phyloP scores from a whole-genome alignment of 1,140 invertebrate genomes.

The Radopholus similis region DNA sequence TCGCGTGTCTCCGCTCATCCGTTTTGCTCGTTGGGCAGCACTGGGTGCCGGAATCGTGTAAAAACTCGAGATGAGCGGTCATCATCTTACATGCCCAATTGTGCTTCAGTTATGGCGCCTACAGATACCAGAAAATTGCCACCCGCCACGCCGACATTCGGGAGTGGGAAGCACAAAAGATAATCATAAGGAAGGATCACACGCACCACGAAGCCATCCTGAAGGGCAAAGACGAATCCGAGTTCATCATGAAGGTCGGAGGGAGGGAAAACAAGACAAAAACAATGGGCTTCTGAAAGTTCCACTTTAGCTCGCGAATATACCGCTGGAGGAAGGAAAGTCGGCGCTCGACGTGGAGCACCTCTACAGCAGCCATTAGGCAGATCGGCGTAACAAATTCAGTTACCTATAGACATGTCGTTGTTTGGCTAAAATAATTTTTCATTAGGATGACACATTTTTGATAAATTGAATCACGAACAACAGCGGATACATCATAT shows the following conservation, averaged over 20 bases:
- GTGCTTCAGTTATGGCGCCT: conserved; percentile 7
- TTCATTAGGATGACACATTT: too few relatives aligned
- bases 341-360: conserved; percentile 7
- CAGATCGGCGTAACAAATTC: too few relatives aligned
- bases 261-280: neutral
- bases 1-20: conserved; percentile 12
- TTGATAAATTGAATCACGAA: too few relatives aligned
- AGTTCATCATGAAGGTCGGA: conserved; percentile 15
- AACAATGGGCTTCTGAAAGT: neutral
- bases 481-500: too few relatives aligned
- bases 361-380: too few relatives aligned
- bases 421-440: too few relatives aligned
- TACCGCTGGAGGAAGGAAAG: conserved; percentile 4
- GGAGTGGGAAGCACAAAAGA: conserved; percentile 18
- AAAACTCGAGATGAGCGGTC: too few relatives aligned
- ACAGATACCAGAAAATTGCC: conserved; percentile 1
- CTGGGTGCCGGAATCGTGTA: conserved; percentile 15
- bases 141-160: conserved; percentile 10
- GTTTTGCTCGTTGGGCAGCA: conserved; percentile 19
- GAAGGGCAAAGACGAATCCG: neutral
- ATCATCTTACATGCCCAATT: neutral
- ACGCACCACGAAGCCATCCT: neutral
- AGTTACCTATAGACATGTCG: too few relatives aligned
- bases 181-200: conserved; percentile 8
- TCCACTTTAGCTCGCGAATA: neutral